Percentiles rank a stretch among this genome's conserved stretches.
These are phyloP conservation scores for Chloroceryle aenea DNA, from an alignment of 2,113 vertebrate genomes.

Conservation along the genomic window DNA sequence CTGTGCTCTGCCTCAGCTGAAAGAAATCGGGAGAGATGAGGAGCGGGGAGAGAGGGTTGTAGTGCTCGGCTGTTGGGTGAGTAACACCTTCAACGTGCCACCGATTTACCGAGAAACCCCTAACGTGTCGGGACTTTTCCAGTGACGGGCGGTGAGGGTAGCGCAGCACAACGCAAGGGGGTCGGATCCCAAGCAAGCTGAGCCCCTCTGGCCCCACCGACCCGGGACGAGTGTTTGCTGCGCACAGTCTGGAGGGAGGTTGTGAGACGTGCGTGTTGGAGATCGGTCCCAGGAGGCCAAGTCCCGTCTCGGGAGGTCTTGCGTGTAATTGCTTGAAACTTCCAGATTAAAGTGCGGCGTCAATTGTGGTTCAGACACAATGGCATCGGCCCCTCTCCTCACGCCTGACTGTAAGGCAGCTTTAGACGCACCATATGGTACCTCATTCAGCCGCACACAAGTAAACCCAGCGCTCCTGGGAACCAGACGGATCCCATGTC, in stretches of 20 bases:
- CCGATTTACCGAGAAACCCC: fast-evolving
- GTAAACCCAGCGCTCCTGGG: neutral
- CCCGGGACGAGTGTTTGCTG: neutral
- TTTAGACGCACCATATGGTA: neutral
- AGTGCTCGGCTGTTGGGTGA: fast-evolving
- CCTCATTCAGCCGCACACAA: neutral
- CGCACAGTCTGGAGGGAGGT: fast-evolving
- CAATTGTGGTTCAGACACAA: fast-evolving
- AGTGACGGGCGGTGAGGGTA: fast-evolving
- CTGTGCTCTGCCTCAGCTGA: neutral
- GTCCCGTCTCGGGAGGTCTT: neutral
- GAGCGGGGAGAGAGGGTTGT: neutral
- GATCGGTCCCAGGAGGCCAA: neutral
- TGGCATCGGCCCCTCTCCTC: neutral
- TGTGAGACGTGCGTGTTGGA: fast-evolving
- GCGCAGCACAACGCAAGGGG: fast-evolving
- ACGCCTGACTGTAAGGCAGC: neutral
- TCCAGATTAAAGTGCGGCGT: neutral
- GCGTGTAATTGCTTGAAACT: neutral
- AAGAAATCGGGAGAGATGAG: neutral
- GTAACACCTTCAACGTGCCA: fast-evolving
- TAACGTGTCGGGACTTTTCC: fast-evolving
- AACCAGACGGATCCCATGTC: no score
- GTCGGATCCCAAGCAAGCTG: fast-evolving
- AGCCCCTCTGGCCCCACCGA: neutral